Evolutionary conservation across 2,113 vertebrate genomes (phyloP).

Genomic region (Ciconia maguari): DNA sequence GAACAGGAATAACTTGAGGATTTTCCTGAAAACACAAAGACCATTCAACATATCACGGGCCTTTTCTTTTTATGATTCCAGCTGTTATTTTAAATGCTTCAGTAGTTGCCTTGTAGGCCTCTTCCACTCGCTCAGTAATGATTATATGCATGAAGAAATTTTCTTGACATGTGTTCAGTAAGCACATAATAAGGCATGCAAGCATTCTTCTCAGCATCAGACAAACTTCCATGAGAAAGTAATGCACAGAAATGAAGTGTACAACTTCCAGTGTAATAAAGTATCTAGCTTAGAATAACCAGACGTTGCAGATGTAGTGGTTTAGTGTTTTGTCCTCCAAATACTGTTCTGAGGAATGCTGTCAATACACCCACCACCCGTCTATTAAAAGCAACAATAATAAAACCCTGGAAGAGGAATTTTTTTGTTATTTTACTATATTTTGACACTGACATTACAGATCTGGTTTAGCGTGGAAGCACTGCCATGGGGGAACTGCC

Average conservation of each 20-base stretch:
- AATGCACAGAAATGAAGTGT: not conserved
- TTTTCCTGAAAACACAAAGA: not conserved
- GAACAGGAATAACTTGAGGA: not conserved
- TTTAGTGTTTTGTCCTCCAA: not conserved
- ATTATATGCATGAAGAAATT: not conserved
- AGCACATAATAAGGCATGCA: not conserved
- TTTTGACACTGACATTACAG: not conserved
- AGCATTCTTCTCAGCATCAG: not conserved
- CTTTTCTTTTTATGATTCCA: not conserved
- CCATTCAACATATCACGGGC: not conserved
- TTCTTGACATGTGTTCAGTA: not conserved
- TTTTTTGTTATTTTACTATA: not conserved
- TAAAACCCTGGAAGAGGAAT: not conserved
- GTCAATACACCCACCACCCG: not conserved
- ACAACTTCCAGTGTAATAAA: not conserved
- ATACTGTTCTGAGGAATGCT: not conserved
- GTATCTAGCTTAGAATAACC: not conserved
- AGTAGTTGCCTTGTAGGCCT: constrained; percentile 24
- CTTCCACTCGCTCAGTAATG: not conserved
- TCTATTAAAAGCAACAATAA: not conserved
- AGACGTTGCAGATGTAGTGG: not conserved
- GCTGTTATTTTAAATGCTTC: constrained; percentile 1
- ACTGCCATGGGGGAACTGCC: not conserved
- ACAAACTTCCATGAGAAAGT: not conserved
- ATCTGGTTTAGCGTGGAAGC: not conserved